Percentiles rank a stretch among this genome's conserved stretches.
These are phyloP conservation scores for Rhinopomastus cyanomelas DNA, from an alignment of 2,113 vertebrate species.

Conservation along the genomic window DNA sequence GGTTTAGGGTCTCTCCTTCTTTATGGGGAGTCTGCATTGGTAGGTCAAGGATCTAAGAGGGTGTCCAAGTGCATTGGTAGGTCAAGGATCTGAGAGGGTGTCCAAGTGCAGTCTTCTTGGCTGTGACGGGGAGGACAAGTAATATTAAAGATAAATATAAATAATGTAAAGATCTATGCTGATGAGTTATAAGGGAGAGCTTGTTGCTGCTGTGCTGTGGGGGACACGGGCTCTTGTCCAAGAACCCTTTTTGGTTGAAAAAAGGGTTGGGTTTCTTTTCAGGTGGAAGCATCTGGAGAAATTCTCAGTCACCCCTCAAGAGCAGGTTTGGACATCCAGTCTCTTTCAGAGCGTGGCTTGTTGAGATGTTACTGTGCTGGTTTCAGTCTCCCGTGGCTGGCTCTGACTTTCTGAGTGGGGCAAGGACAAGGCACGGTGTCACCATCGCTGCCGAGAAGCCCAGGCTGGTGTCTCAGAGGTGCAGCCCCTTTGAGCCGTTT, in stretches of 20 bases:
- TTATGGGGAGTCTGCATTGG: background rate
- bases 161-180: too few species aligned
- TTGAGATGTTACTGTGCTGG: background rate
- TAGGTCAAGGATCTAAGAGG: background rate
- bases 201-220: background rate
- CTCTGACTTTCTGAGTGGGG: background rate
- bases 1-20: background rate
- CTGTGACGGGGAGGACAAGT: too few species aligned
- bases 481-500: background rate
- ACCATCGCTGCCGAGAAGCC: background rate
- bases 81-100: too few species aligned
- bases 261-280: background rate
- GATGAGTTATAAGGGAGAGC: background rate
- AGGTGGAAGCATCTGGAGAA: background rate
- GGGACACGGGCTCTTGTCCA: background rate
- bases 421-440: background rate
- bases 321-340: background rate
- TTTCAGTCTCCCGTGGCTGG: accelerated
- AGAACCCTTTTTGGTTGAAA: background rate
- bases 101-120: too few species aligned
- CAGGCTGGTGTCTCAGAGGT: background rate
- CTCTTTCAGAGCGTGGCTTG: background rate
- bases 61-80: too few species aligned
- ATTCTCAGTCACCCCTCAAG: background rate
- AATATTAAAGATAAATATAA: background rate